A percentile compares a stretch with the other conserved stretches of the same genome.
phyloP scores from a whole-genome alignment of 2,797 vertebrate genomes.

The Tympanoctomys barrerae region DNA sequence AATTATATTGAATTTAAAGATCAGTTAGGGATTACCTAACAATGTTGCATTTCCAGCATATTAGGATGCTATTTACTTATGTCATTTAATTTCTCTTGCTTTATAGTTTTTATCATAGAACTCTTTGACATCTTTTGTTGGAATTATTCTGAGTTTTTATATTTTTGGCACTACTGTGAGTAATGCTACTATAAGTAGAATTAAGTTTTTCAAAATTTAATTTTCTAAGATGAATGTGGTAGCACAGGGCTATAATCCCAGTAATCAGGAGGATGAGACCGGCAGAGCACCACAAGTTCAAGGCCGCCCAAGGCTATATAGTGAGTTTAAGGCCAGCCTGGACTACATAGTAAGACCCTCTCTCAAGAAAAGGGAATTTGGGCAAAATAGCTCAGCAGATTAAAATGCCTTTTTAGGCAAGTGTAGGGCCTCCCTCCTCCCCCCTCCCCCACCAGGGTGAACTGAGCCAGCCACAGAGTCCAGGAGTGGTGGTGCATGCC shows the following conservation, averaged over 20 bases:
- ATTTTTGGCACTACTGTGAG: not conserved
- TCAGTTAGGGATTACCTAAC: not conserved
- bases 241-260: not conserved
- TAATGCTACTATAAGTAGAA: not conserved
- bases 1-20: not conserved
- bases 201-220: not conserved
- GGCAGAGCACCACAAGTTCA: not conserved
- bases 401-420: no score
- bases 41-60: not conserved
- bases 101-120: constrained; percentile 17
- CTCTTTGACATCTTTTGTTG: not conserved
- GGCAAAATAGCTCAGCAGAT: no score
- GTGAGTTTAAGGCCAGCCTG: no score
- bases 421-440: no score
- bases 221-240: not conserved
- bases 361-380: no score
- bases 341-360: not conserved
- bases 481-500: no score
- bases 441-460: no score
- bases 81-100: constrained; percentile 46
- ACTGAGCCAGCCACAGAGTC: no score
- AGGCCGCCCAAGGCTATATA: not conserved
- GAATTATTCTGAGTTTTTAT: not conserved
- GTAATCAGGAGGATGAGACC: not conserved
- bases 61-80: constrained; percentile 20